These are phyloP conservation scores for Chrysemys picta DNA, from an alignment of 2,113 vertebrate genomes.

Conservation along the genomic window DNA sequence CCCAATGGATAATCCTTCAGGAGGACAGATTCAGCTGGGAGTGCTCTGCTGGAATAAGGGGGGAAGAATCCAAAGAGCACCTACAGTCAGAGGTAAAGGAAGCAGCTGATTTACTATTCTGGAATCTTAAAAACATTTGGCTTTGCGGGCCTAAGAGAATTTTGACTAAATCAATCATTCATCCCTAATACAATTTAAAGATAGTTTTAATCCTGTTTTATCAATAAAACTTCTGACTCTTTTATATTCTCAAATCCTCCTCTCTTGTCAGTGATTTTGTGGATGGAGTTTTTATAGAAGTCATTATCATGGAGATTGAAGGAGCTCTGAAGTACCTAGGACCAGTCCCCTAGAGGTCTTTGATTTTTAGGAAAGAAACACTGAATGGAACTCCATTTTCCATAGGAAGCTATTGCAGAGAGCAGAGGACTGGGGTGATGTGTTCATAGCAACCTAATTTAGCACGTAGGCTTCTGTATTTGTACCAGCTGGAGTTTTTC, in stretches of 20 bases:
- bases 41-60: not conserved
- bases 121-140: not conserved
- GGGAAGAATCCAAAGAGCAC: not conserved
- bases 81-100: not conserved
- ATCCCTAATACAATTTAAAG: not conserved
- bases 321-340: not conserved
- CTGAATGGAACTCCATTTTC: not conserved
- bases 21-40: too few relatives aligned
- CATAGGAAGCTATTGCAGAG: not conserved
- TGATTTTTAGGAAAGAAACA: not conserved
- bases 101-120: not conserved
- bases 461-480: not conserved
- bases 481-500: not conserved
- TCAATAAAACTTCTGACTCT: not conserved
- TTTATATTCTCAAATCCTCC: not conserved
- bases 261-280: not conserved
- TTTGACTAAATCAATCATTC: not conserved
- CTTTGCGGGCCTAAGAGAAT: not conserved
- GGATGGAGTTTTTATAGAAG: not conserved
- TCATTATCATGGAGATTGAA: not conserved
- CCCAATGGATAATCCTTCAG: not conserved
- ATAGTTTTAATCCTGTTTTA: not conserved
- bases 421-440: not conserved
- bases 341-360: not conserved
- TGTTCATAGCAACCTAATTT: not conserved